Base-by-base conservation (phyloP, 2,888 invertebrate species). In the Andrena bucephala region DNA sequence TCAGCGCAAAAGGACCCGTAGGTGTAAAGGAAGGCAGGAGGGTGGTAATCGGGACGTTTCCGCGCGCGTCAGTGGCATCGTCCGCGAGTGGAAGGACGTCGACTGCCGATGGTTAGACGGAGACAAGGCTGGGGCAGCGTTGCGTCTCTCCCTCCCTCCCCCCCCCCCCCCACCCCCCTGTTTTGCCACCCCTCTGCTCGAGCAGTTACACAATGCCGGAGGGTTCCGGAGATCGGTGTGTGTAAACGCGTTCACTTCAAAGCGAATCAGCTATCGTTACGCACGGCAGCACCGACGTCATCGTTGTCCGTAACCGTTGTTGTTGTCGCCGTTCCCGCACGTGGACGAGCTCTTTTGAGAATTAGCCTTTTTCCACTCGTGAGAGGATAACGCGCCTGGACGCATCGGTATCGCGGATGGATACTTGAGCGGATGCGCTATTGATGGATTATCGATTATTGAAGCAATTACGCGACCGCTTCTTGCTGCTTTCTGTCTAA, bases 171-270 rank as follows among this genome's bases (percentile, higher is more conserved):
- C 63, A n/a, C 0, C 13, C 13, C 67, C 69, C 63, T 52, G 31
- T 16, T 66, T 68, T 31, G 42, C n/a, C 62, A 20, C 27, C 65
- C 65, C 57, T 59, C 36, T 66, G 59, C 65, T 77, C 60, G 77
- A 65, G 68, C 69, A 42, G 76, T 60, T 77, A 77, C 79, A 83
- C 79, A 83, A 76, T 80, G 76, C 57, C 63, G 67, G 77, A 73
- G 78, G 81, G 80, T 81, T 68, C 70, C 50, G 68, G 60, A 76
- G 81, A 77, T 84, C 84, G 69, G 67, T 48, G 76, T 67, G 72
- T 77, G 81, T 84, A 86, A 84, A 84, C 84, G 42, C 42, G 86
- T 83, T 83, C 85, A 77, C 85, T 89, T 89, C 89, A 89, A 89
- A 89, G 89, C 83, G 75, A 89, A 85, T 84, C 81, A 78, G 84